Evolutionary conservation across 2,888 invertebrate genomes (phyloP).

Genomic region (Andrena bicolor): DNA sequence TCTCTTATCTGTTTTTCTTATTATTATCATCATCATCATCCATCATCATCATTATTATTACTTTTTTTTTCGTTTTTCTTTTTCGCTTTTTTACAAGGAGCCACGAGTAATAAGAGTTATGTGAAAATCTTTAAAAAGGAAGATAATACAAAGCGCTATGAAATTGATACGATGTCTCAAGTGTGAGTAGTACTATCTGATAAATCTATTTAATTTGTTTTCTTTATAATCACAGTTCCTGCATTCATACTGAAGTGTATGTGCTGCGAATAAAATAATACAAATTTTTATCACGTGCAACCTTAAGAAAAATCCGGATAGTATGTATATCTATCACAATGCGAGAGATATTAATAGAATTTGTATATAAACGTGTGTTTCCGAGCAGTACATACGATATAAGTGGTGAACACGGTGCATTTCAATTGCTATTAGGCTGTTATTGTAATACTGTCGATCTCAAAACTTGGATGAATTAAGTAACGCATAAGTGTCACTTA

Average conservation of each 20-base stretch:
- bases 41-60: not conserved
- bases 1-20: slow-evolving; percentile 6
- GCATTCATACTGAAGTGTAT: slow-evolving; percentile 53
- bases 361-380: slow-evolving; percentile 64
- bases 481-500: slow-evolving; percentile 31
- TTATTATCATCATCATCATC: not conserved
- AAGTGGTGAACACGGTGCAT: slow-evolving; percentile 63
- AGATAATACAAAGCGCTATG: slow-evolving; percentile 49
- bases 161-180: slow-evolving; percentile 56
- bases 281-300: slow-evolving; percentile 55
- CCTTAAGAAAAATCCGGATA: slow-evolving; percentile 53
- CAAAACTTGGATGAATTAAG: slow-evolving; percentile 2
- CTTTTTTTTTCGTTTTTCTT: slow-evolving; percentile 24
- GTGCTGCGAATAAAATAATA: slow-evolving; percentile 62
- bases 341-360: slow-evolving; percentile 63
- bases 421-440: slow-evolving; percentile 57
- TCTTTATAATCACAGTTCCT: slow-evolving; percentile 66
- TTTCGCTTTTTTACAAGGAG: slow-evolving; percentile 32
- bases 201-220: slow-evolving; percentile 64
- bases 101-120: slow-evolving; percentile 38
- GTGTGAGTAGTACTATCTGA: slow-evolving; percentile 49
- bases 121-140: slow-evolving; percentile 42
- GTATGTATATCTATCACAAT: slow-evolving; percentile 63
- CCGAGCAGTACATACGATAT: slow-evolving; percentile 54
- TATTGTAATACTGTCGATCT: not conserved